Evolutionary conservation across 2,797 vertebrate species (phyloP), one percentile per base, ranked within the genome.

Genomic region (Saxicola maurus): DNA sequence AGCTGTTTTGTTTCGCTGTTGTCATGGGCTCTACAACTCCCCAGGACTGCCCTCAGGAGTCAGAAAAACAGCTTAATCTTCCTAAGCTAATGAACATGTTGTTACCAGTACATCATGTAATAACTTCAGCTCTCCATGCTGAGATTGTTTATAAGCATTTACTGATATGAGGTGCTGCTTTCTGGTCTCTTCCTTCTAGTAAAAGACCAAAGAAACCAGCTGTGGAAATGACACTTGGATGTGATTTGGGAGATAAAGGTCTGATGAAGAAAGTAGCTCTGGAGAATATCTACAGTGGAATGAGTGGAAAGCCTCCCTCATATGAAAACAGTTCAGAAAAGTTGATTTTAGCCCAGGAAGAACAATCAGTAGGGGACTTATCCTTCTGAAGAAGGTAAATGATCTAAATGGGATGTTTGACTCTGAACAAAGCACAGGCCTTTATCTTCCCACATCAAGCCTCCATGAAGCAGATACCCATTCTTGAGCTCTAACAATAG

Each of bases 361-460:
- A 56, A 27, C 4, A 49, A 11, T 30, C 38, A 83, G 17, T 6
- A 51, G 24, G 55, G 10, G 10, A 37, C 6, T 14, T 66, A 14
- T 10, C 10, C 18, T 56, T 71, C 42, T 40, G n/a, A 85, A 82
- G 35, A 78, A 65, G 8, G 25, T 24, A 68, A 84, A 57, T 21
- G 3, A 38, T 7, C 17, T 61, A 40, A 37, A 53, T 9, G 61
- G 25, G 40, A 51, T 13, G 3, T 62, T 62, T 79, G n/a, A 33
- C 30, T 52, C 25, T 16, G 19, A 56, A 27, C 1, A 24, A 30
- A 35, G 31, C 3, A 6, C 1, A 49, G 23, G 6, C 10, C 24
- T 68, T 30, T n/a, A 37, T 14, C 18, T 72, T 84, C 3, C 15
- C 1, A 0, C 14, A 16, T 12, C 1, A 0, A 5, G 1, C 30